Evolutionary conservation across 2,113 vertebrate species (phyloP), one percentile per base, ranked within the genome.

Genomic region (Nibea coibor): DNA sequence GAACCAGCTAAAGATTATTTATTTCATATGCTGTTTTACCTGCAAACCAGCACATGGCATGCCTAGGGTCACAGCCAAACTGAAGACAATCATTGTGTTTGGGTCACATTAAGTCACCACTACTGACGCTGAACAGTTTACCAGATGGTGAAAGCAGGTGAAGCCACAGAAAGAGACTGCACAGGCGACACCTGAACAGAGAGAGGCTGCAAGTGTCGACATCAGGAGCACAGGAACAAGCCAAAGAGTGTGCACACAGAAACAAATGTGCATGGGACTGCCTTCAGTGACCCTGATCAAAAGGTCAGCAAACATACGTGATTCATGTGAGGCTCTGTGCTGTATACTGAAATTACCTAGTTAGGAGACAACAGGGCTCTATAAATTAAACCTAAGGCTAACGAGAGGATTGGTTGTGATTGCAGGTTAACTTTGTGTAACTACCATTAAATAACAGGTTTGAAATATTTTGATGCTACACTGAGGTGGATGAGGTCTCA

Each of bases 291-390:
- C 35, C 43, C 42, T 11, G 16, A 10, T 19, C 16, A 16, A 70
- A 58, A 42, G n/a, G 26, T 75, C 57, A 64, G 17, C 4, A 45
- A 61, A 43, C 19, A 78, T 47, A 45, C 43, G 26, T 47, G 63
- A 61, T 16, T 47, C 1, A 14, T 62, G 28, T 39, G 63, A 68
- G 10, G 53, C 39, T 24, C 17, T 31, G 57, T 17, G 12, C 15
- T 28, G 48, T 26, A 28, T 16, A 42, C 42, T 57, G 19, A 35
- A 67, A 35, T 24, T 19, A 56, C 7, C 24, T 47, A 39, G 35
- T 14, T 53, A 6, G 22, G 22, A 63, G 11, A 28, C 1, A 20
- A 10, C 9, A 22, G 5, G 8, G 17, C 17, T 24, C 20, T 17
- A 19, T 5, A 51, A 62, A 62, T n/a, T n/a, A 75, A 75, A 24